These are phyloP conservation scores for Andricus grossulariae DNA, from an alignment of 1,140 invertebrate genomes.

Conservation along the genomic window DNA sequence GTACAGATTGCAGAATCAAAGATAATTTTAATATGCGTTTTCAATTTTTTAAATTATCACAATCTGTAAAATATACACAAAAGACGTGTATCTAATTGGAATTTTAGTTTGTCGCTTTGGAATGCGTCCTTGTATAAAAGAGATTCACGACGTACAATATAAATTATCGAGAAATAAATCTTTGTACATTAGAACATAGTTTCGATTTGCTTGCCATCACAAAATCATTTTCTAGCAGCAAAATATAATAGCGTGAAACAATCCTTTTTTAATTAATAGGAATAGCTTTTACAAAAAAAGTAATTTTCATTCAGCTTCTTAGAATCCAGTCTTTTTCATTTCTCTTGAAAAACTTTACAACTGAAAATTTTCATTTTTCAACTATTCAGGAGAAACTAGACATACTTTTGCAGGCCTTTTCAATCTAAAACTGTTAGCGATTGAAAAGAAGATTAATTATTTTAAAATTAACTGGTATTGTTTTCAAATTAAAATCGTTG, in stretches of 20 bases:
- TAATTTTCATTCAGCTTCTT: too few species aligned
- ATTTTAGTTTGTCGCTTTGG: not conserved
- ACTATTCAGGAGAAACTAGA: not conserved
- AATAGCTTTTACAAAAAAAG: not conserved
- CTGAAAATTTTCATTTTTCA: not conserved
- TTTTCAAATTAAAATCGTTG: too few species aligned
- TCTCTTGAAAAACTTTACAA: not conserved
- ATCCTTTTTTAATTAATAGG: not conserved
- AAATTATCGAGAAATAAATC: not conserved
- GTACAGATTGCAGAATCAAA: not conserved
- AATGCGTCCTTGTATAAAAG: slow-evolving; percentile 11
- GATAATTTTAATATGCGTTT: not conserved
- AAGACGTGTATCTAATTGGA: not conserved
- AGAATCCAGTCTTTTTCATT: not conserved
- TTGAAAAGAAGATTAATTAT: not conserved
- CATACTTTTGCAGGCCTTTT: not conserved
- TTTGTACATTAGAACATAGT: not conserved
- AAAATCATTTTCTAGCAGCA: too few species aligned
- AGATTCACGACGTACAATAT: not conserved
- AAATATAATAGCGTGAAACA: not conserved
- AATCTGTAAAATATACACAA: slow-evolving; percentile 17
- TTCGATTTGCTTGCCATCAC: too few species aligned
- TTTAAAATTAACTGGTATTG: not conserved
- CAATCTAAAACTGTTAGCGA: not conserved
- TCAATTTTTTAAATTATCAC: slow-evolving; percentile 11